Conservation (phyloP, 2,113 vertebrate species). For the Pristiophorus japonicus region DNA sequence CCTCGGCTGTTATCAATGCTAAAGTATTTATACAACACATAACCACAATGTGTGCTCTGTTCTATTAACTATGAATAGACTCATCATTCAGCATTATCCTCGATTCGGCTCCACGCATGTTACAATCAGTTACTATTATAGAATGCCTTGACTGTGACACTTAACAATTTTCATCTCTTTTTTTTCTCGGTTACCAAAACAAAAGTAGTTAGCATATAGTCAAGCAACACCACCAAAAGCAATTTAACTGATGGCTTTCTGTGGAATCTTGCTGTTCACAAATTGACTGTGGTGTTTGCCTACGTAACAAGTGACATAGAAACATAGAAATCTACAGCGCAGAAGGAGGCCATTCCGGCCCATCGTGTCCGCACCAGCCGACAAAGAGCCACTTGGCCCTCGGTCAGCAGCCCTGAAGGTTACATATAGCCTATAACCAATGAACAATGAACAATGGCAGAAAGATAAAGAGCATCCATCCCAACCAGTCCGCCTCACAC, state of each 20-base stretch:
- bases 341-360: too few species aligned
- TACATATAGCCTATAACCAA: too few species aligned
- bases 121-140: background rate
- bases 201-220: background rate
- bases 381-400: too few species aligned
- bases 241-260: background rate
- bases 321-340: too few species aligned
- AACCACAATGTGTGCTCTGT: background rate
- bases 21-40: background rate
- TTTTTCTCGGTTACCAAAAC: background rate
- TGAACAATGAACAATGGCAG: too few species aligned
- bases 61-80: background rate
- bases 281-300: background rate
- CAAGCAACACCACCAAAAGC: background rate
- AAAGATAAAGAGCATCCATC: too few species aligned
- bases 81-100: background rate
- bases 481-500: too few species aligned
- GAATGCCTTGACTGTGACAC: background rate
- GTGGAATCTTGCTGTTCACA: background rate
- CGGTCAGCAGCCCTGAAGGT: too few species aligned
- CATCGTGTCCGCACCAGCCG: too few species aligned
- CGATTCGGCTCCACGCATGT: slow-evolving; percentile 3
- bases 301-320: background rate
- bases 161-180: background rate
- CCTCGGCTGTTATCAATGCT: background rate